These are phyloP conservation scores for Myiotriccus ornatus DNA, from an alignment of 2,797 vertebrate genomes.

Conservation along the genomic window DNA sequence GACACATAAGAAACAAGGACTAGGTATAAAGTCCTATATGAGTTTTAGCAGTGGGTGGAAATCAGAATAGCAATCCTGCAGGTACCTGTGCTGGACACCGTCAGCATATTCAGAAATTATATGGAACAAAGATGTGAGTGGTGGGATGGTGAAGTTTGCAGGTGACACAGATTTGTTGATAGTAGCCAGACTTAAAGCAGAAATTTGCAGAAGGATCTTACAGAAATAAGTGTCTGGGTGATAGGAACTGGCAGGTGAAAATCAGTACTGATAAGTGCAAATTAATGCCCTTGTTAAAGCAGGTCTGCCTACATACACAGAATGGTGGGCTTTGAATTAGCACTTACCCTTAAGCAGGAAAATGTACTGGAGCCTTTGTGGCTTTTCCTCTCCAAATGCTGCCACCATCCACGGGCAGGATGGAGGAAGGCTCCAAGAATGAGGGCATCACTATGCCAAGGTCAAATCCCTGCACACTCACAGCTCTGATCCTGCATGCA, in stretches of 20 bases:
- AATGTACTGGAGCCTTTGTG: background rate
- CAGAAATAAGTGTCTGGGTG: background rate
- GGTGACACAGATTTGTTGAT: background rate
- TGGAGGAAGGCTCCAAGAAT: background rate
- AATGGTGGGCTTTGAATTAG: background rate
- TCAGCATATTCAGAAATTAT: background rate
- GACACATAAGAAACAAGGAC: background rate
- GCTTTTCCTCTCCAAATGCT: background rate
- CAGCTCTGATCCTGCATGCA: rapidly evolving
- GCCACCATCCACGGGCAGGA: background rate
- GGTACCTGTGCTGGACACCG: background rate
- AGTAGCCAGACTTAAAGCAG: background rate
- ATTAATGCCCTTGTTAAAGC: background rate
- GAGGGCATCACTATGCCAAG: no score
- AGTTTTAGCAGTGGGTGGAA: background rate
- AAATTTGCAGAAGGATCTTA: background rate
- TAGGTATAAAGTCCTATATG: background rate
- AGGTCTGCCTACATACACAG: background rate
- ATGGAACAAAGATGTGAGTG: background rate
- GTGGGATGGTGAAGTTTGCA: background rate
- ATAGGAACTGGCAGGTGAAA: background rate
- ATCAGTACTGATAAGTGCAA: background rate
- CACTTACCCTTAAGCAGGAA: background rate
- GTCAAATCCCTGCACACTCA: background rate
- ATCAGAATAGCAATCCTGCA: background rate